These are phyloP conservation scores for Odontomachus brunneus DNA, from an alignment of 1,140 invertebrate species.

Conservation along the genomic window DNA sequence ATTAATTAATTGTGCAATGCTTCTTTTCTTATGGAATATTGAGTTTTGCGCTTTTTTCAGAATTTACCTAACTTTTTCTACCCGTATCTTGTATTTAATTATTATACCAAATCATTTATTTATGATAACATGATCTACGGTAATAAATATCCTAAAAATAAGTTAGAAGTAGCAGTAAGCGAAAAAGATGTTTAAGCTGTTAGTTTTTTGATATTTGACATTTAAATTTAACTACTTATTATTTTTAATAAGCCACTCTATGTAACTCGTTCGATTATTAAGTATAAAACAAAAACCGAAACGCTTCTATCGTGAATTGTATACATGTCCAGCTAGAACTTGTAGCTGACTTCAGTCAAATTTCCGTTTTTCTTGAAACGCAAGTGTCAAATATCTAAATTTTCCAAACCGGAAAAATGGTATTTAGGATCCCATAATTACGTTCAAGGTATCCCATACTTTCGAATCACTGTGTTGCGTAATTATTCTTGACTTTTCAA, in stretches of 20 bases:
- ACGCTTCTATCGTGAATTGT: not conserved
- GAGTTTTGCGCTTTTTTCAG: not conserved
- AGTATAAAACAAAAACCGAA: constrained; percentile 27
- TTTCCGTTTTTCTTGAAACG: constrained; percentile 21
- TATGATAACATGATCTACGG: not conserved
- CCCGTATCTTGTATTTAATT: not conserved
- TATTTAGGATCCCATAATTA: not conserved
- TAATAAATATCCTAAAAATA: too few species aligned
- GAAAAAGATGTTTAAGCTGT: too few species aligned
- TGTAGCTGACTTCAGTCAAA: constrained; percentile 45
- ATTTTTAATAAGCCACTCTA: not conserved
- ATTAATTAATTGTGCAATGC: not conserved
- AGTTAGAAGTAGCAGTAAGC: too few species aligned
- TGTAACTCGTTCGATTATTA: not conserved
- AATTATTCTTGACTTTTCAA: not conserved
- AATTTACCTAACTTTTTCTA: not conserved
- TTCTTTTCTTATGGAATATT: not conserved
- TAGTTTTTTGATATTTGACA: too few species aligned
- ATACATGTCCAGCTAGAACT: not conserved
- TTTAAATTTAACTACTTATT: too few species aligned
- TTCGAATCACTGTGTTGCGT: not conserved
- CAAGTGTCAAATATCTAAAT: constrained; percentile 47
- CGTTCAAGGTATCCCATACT: not conserved
- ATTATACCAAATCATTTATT: not conserved
- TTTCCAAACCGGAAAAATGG: not conserved